Base-by-base conservation (phyloP, 2,888 invertebrate species). In the Schizotus pectinicornis region DNA sequence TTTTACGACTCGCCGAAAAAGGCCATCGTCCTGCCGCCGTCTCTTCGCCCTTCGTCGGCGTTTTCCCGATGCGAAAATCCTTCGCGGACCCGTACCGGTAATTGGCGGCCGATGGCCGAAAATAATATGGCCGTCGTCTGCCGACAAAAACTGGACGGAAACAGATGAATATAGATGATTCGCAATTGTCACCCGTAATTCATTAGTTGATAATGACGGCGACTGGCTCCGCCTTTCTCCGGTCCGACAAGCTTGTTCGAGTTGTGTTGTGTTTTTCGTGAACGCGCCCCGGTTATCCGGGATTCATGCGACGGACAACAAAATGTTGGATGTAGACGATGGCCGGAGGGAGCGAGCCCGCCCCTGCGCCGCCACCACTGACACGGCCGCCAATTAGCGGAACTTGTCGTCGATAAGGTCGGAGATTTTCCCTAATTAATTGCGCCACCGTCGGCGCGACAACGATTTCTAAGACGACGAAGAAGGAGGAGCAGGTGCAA, bases 101-200 rank as follows among this genome's bases (percentile, higher is more conserved):
- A 41, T 13, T 34, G 39, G 43, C 51, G 51, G 51, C 42, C 36
- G n/a, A 56, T 50, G 64, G 64, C 56, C 68, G 65, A 65, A 71
- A 72, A 22, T 22, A 74, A 73, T 72, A 74, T 74, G 73, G 72
- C 72, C 67, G 67, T 46, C 49, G 46, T n/a, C n/a, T n/a, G n/a
- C 58, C 39, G 49, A 47, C 67, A 74, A 74, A 72, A 70, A 73
- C 67, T 68, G 62, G 71, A 53, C 54, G 61, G 60, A 54, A 53
- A 63, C 64, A 61, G 58, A 67, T 67, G 65, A 67, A 67, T 64
- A 67, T 63, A 63, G 67, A 69, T 61, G 72, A 68, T 72, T 71
- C 62, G 71, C 73, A 72, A 73, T 72, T 73, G 71, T 73, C 73
- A 70, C 72, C 73, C 73, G 70, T 73, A 72, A 70, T 69, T 70